Evolutionary conservation across 2,113 vertebrate genomes (phyloP), one percentile per base, ranked within the genome.

Genomic region (Pseudorasbora parva): DNA sequence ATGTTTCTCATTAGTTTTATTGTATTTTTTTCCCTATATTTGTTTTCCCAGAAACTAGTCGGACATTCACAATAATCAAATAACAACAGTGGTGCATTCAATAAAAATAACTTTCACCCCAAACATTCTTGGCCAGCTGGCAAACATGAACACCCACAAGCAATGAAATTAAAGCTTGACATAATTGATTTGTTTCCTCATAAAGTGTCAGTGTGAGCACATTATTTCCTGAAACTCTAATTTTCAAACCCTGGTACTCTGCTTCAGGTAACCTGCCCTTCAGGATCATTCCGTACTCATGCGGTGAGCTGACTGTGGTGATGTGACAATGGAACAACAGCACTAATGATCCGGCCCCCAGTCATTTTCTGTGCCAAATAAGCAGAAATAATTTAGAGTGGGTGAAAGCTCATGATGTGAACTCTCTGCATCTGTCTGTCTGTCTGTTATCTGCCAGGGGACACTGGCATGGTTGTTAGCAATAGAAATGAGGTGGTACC

Each of bases 401-500:
- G 54, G 37, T 45, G 57, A 60, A 62, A 47, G 37, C 41, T 64
- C 57, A 47, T 64, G 76, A 19, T 47, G 76, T 41, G 57, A 62
- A 27, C 76, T 17, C 57, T 27, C 76, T 0, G 76, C 57, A 78
- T 78, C 76, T 45, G 41, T 78, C 76, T 45, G 41, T 78, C 76
- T 45, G 37, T 47, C 21, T 59, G 75, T 41, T 41, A n/a, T 59
- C 54, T 43, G 72, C 51, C 47, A 51, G 15, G 15, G 45, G 45
- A 51, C 72, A 27, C 14, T 74, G 72, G 45, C n/a, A 27, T 74
- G 23, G 43, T 74, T 74, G 72, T 74, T 74, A 51, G 23, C 64
- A n/a, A n/a, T n/a, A 68, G 17, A 68, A 41, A 41, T 1, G 33
- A 41, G 19, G 17, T 68, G 17, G 17, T 41, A 68, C 19, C 33